Conservation (phyloP, 2,797 vertebrate species). For the Arrhamphus sclerolepis region DNA sequence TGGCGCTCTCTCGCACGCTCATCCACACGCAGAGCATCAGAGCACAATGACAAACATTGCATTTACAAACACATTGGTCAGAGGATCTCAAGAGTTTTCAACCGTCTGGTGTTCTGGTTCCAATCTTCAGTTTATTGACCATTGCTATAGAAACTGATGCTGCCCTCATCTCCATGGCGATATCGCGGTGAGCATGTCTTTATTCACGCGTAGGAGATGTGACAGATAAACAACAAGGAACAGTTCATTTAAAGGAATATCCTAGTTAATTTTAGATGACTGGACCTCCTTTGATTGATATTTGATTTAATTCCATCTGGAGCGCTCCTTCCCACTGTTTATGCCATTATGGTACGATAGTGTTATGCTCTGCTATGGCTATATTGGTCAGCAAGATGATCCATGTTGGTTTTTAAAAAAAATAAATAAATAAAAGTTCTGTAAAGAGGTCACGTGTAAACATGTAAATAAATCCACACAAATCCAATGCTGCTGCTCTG, state of each 20-base stretch:
- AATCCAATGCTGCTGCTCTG: conserved; percentile 10
- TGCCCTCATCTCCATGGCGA: conserved; percentile 22
- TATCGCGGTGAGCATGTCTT: neutral
- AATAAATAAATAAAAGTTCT: neutral
- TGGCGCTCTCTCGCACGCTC: conserved; percentile 7
- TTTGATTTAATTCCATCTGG: neutral
- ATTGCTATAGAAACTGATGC: conserved; percentile 39
- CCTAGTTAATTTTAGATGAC: conserved; percentile 7
- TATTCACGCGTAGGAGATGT: conserved; percentile 24
- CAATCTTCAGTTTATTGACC: conserved; percentile 1
- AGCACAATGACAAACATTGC: conserved; percentile 47
- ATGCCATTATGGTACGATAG: conserved; percentile 19
- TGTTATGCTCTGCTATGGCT: conserved; percentile 9
- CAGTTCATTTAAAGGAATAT: conserved; percentile 15
- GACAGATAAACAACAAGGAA: neutral
- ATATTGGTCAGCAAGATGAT: conserved; percentile 8
- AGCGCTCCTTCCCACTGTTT: neutral
- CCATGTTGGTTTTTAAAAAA: conserved; percentile 5
- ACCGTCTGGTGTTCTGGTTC: conserved; percentile 16
- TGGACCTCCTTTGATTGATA: neutral
- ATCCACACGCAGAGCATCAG: conserved; percentile 20
- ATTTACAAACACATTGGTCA: conserved; percentile 50
- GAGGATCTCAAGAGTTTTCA: conserved; percentile 33
- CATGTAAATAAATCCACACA: conserved; percentile 7
- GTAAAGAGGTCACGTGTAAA: neutral